These are phyloP conservation scores for Perccottus glenii DNA, from an alignment of 2,113 vertebrate genomes.

Conservation along the genomic window DNA sequence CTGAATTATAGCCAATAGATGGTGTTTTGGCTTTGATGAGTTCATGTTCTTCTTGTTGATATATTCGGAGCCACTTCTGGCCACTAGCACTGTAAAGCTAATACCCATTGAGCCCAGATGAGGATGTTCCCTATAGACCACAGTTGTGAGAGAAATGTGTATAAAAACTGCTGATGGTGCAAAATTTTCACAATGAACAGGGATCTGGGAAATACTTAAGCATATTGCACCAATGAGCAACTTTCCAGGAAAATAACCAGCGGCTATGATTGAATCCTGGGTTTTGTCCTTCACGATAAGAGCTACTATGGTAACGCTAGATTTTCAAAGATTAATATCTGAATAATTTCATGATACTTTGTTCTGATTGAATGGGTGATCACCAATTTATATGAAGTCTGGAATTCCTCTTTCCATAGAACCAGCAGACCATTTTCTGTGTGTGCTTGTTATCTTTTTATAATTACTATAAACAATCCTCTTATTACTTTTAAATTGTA, in stretches of 20 bases:
- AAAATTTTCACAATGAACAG: not conserved
- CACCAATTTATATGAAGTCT: too few relatives aligned
- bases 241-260: not conserved
- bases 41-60: too few relatives aligned
- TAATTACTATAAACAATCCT: slow-evolving; percentile 37
- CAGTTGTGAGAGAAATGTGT: not conserved
- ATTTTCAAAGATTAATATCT: too few relatives aligned
- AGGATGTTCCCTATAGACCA: not conserved
- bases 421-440: too few relatives aligned
- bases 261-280: not conserved
- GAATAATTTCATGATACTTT: too few relatives aligned
- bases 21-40: too few relatives aligned
- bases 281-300: not conserved
- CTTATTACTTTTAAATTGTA: slow-evolving; percentile 37
- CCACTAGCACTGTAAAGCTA: not conserved
- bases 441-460: too few relatives aligned
- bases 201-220: not conserved
- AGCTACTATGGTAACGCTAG: too few relatives aligned
- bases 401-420: too few relatives aligned
- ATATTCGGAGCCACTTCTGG: not conserved
- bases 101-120: not conserved
- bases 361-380: too few relatives aligned
- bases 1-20: too few relatives aligned
- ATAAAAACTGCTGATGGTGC: not conserved
- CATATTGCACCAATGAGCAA: slow-evolving; percentile 1